Conservation (phyloP, 2,113 vertebrate species). For the Rhombomys opimus region DNA sequence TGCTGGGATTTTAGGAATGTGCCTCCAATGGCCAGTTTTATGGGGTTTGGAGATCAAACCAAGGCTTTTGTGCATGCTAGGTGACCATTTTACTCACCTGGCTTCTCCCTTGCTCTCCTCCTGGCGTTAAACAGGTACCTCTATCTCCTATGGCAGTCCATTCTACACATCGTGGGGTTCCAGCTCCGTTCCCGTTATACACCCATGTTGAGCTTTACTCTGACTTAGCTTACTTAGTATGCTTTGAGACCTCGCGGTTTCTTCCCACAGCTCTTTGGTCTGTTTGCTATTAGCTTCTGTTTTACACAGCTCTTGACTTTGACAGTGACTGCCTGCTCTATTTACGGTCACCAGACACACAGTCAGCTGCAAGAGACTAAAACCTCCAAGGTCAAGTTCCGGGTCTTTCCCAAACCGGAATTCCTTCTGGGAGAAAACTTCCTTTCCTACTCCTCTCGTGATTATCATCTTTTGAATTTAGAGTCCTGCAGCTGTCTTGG, state of each 20-base stretch:
- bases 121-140: background rate
- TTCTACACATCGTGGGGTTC: background rate
- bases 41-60: background rate
- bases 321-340: background rate
- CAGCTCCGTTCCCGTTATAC: background rate
- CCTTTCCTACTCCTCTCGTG: background rate
- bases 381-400: background rate
- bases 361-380: background rate
- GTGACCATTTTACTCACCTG: background rate
- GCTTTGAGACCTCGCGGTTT: background rate
- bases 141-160: background rate
- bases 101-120: background rate
- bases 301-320: conserved; percentile 4
- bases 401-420: background rate
- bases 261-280: background rate
- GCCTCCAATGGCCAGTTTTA: background rate
- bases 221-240: background rate
- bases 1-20: background rate
- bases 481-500: background rate
- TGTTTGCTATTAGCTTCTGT: background rate
- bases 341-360: background rate
- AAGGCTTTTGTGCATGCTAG: background rate
- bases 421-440: background rate
- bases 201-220: background rate
- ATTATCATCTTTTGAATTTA: background rate